These are phyloP conservation scores for Caenorhabditis uteleia DNA, from an alignment of 2,888 invertebrate genomes.

Conservation along the genomic window DNA sequence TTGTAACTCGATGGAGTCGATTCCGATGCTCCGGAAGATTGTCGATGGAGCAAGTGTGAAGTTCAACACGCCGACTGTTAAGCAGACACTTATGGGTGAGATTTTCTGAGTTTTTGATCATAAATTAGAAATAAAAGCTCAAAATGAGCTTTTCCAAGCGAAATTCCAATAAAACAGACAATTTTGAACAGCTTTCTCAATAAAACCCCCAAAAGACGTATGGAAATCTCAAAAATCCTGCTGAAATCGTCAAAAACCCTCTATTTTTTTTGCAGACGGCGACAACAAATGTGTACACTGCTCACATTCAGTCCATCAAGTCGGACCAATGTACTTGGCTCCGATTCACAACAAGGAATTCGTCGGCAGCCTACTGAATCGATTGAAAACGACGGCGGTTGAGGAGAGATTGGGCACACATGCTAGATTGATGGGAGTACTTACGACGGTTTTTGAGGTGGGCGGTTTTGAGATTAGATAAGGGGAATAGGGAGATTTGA, in stretches of 20 bases:
- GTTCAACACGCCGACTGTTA: constrained; percentile 37
- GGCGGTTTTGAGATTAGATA: too few species aligned
- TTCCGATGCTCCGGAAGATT: constrained; percentile 77
- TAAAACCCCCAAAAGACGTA: not conserved
- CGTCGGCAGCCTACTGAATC: constrained; percentile 77
- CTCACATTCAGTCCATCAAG: constrained; percentile 75
- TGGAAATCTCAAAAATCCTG: not conserved
- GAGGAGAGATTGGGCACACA: constrained; percentile 77
- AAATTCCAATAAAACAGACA: not conserved
- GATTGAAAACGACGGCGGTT: constrained; percentile 56
- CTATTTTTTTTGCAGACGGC: constrained; percentile 28
- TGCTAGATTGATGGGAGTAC: constrained; percentile 81
- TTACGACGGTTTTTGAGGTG: constrained; percentile 78
- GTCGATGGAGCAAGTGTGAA: constrained; percentile 50
- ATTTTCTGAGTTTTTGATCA: not conserved
- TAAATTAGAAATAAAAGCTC: too few species aligned
- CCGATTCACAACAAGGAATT: constrained; percentile 84
- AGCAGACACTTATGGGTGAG: constrained; percentile 28
- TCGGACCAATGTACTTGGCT: constrained; percentile 92
- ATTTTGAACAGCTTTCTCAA: constrained; percentile 3
- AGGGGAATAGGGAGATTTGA: too few species aligned
- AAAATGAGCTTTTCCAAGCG: constrained; percentile 9
- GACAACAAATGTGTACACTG: constrained; percentile 60
- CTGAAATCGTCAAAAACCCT: too few species aligned
- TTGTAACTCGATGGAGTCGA: constrained; percentile 82